Percentiles rank a stretch among this genome's conserved stretches.
phyloP scores from a whole-genome alignment of 1,140 invertebrate genomes.

The Zaprionus ornatus region DNA sequence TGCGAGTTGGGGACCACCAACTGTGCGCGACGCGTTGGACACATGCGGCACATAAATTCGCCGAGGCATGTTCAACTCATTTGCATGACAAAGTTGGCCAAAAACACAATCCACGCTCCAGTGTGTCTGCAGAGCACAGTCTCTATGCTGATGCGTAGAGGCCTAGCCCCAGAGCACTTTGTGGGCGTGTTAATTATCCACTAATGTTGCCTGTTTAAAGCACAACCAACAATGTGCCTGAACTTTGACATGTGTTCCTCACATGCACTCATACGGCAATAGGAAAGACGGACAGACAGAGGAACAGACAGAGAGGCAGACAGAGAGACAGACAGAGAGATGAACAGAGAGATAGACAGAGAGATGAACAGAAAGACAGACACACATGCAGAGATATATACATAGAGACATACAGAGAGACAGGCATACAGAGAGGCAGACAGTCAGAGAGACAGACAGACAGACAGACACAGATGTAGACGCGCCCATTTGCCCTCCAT shows the following conservation, averaged over 20 bases:
- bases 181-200: conserved; percentile 79
- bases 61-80: conserved; percentile 61
- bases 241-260: conserved; percentile 65
- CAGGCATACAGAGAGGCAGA: not conserved
- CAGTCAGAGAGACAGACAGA: not conserved
- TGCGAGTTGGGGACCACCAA: conserved; percentile 55
- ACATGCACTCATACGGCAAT: conserved; percentile 20
- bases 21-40: conserved; percentile 53
- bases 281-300: not conserved
- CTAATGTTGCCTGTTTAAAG: conserved; percentile 70
- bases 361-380: not conserved
- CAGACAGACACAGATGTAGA: not conserved
- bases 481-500: conserved; percentile 45
- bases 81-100: conserved; percentile 80
- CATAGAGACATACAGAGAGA: not conserved
- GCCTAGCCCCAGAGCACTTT: conserved; percentile 19
- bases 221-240: conserved; percentile 31
- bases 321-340: not conserved
- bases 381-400: too few species aligned
- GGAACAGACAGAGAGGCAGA: not conserved
- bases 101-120: conserved; percentile 45
- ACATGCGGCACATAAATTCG: conserved; percentile 63
- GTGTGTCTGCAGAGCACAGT: not conserved
- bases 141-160: not conserved
- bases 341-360: not conserved